These are phyloP conservation scores for Dyspetes luteomarginatus DNA, from an alignment of 2,888 invertebrate species.

Conservation along the genomic window DNA sequence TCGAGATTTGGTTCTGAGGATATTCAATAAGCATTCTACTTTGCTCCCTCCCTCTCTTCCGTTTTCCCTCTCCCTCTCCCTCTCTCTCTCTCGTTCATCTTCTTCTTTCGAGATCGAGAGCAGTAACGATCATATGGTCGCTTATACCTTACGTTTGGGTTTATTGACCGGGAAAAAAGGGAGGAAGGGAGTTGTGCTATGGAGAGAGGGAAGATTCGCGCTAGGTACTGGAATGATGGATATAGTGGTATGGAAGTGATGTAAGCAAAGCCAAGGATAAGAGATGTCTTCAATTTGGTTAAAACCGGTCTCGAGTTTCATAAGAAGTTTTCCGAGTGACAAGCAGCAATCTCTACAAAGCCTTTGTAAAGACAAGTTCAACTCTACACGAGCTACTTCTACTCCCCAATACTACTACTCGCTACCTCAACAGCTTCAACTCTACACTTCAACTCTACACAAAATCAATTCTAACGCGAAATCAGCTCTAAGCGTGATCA, in stretches of 20 bases:
- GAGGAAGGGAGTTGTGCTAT: constrained; percentile 55
- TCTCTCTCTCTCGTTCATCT: constrained; percentile 14
- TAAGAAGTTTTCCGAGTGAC: constrained; percentile 13
- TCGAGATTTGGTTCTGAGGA: constrained; percentile 14
- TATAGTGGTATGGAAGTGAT: neutral
- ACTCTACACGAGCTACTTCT: too few species aligned
- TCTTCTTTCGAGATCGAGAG: neutral
- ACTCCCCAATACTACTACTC: too few species aligned
- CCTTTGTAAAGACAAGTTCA: too few species aligned
- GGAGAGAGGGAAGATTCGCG: constrained; percentile 33
- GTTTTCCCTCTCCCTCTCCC: constrained; percentile 1
- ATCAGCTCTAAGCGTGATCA: too few species aligned
- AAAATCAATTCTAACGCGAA: too few species aligned
- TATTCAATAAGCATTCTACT: constrained; percentile 20
- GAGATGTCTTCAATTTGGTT: neutral
- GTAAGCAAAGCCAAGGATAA: neutral
- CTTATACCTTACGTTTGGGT: constrained; percentile 64
- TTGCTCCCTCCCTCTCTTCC: constrained; percentile 3
- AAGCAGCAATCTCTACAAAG: too few species aligned
- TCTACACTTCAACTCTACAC: too few species aligned
- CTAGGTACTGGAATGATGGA: constrained; percentile 40
- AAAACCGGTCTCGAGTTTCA: neutral
- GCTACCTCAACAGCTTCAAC: too few species aligned
- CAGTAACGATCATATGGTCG: constrained; percentile 29
- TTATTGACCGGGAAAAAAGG: constrained; percentile 76